Percentiles rank a stretch among this genome's conserved stretches.
These are phyloP conservation scores for Hydrolagus colliei DNA, from an alignment of 2,797 vertebrate species.

Conservation along the genomic window DNA sequence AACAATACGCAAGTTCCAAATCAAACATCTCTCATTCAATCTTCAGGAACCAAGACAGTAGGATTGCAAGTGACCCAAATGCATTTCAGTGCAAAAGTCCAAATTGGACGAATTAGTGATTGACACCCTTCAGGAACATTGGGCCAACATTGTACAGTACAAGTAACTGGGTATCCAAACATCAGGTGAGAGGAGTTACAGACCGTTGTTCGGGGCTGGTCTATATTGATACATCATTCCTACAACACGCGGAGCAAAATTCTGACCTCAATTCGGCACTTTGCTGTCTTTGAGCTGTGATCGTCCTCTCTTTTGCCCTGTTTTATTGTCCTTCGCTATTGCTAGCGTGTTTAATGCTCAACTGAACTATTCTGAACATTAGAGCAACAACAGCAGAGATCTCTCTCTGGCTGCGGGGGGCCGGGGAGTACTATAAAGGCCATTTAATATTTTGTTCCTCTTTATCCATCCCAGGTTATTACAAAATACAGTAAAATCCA, in stretches of 20 bases:
- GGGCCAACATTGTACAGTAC: neutral
- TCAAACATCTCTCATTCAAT: neutral
- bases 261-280: neutral
- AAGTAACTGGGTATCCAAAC: neutral
- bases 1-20: neutral
- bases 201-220: neutral
- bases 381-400: too few relatives aligned
- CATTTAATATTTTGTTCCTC: too few relatives aligned
- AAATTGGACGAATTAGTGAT: too few relatives aligned
- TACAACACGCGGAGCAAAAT: neutral
- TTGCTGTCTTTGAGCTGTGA: neutral
- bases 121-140: neutral
- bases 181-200: neutral
- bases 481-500: too few relatives aligned
- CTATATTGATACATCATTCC: neutral
- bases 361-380: too few relatives aligned
- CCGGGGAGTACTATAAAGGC: too few relatives aligned
- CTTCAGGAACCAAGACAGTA: neutral
- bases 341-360: neutral
- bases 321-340: neutral
- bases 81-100: neutral
- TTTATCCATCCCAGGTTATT: too few relatives aligned
- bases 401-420: too few relatives aligned
- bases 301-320: neutral
- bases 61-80: neutral